Conservation (phyloP, 2,113 vertebrate species). For the Carettochelys insculpta region DNA sequence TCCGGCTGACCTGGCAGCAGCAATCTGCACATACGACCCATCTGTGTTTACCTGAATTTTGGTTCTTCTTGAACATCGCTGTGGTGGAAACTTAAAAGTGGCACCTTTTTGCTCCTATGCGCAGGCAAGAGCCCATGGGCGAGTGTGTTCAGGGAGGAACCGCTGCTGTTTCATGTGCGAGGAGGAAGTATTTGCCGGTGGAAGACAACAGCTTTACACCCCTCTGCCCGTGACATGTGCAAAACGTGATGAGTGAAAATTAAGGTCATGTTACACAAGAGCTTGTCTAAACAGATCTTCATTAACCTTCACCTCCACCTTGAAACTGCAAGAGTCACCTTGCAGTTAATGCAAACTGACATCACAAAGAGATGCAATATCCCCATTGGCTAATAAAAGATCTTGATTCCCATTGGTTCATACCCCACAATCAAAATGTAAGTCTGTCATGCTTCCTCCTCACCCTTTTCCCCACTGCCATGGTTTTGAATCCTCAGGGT, state of each 20-base stretch:
- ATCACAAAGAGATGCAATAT: background rate
- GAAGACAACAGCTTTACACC: background rate
- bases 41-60: too few relatives aligned
- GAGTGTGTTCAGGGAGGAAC: background rate
- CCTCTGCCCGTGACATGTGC: background rate
- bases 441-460: background rate
- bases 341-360: background rate
- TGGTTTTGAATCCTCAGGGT: too few relatives aligned
- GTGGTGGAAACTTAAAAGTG: too few relatives aligned
- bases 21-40: too few relatives aligned
- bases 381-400: background rate
- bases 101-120: too few relatives aligned
- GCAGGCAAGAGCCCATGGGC: background rate
- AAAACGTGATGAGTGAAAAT: background rate
- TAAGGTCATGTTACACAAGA: background rate
- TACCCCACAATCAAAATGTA: background rate
- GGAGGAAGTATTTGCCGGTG: background rate
- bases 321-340: background rate
- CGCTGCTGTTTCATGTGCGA: background rate
- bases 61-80: too few relatives aligned
- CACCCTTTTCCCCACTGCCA: background rate
- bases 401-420: background rate
- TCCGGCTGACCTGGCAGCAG: too few relatives aligned
- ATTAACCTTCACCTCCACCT: too few relatives aligned
- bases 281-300: background rate